phyloP scores from a whole-genome alignment of 2,797 vertebrate genomes.

The Cacajao melanocephalus region DNA sequence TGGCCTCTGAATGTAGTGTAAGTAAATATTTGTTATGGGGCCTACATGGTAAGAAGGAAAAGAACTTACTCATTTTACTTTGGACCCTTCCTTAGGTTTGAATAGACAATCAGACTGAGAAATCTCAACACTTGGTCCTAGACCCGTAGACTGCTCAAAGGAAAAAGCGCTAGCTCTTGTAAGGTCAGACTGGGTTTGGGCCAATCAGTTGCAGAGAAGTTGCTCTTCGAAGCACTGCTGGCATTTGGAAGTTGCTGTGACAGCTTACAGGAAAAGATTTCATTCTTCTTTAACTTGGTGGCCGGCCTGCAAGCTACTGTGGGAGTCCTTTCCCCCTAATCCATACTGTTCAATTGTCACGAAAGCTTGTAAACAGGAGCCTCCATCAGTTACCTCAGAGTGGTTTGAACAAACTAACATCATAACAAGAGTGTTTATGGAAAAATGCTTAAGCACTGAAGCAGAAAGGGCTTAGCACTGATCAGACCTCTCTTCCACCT shows the following conservation, averaged over 20 bases:
- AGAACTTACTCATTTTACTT: neutral
- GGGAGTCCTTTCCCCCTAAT: conserved; percentile 67
- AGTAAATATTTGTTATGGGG: neutral
- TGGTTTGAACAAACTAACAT: conserved; percentile 93
- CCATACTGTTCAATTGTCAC: conserved; percentile 86
- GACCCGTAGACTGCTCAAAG: neutral
- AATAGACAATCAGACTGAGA: neutral
- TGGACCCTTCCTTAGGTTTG: neutral
- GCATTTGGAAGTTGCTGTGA: conserved; percentile 35
- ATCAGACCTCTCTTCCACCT: conserved; percentile 99
- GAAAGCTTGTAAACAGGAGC: conserved; percentile 91
- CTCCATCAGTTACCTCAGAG: conserved; percentile 87
- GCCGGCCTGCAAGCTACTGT: neutral
- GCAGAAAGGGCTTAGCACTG: conserved; percentile 99
- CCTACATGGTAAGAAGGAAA: conserved; percentile 6
- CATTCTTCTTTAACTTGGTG: conserved; percentile 47
- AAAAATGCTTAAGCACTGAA: conserved; percentile 93
- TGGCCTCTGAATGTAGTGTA: neutral
- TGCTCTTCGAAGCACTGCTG: neutral
- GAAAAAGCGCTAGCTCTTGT: neutral
- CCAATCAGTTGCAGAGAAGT: neutral
- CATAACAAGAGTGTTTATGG: conserved; percentile 98
- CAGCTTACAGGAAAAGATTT: neutral
- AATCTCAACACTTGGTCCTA: neutral
- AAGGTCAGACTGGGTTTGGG: neutral